Evolutionary conservation across 2,113 vertebrate species (phyloP).

Genomic region (Syngnathoides biaculeatus): DNA sequence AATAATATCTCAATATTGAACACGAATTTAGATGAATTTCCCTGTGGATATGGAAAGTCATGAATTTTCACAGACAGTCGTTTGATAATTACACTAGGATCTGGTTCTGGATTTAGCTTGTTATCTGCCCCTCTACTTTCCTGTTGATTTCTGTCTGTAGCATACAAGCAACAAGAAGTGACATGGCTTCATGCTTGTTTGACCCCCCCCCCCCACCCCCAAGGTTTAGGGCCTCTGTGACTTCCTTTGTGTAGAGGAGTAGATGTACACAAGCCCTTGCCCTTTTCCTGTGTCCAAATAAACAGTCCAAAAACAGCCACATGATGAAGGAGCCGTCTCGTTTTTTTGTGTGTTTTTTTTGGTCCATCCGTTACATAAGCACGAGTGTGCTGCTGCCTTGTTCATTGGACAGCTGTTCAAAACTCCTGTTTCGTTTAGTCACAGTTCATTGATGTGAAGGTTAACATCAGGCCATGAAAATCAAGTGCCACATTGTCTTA

Average conservation of each 20-base stretch:
- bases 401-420: constrained; percentile 36
- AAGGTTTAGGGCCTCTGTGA: constrained; percentile 51
- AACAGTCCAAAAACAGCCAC: constrained; percentile 56
- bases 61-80: constrained; percentile 30
- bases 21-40: constrained; percentile 24
- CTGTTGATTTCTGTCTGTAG: constrained; percentile 48
- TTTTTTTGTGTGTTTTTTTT: constrained; percentile 1
- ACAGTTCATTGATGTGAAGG: constrained; percentile 42
- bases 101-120: constrained; percentile 50
- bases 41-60: constrained; percentile 19
- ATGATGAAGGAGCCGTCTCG: constrained; percentile 36
- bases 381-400: constrained; percentile 31
- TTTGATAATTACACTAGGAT: constrained; percentile 18
- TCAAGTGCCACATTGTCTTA: constrained; percentile 24
- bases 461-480: constrained; percentile 41
- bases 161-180: not conserved
- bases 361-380: constrained; percentile 59
- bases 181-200: not conserved
- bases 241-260: constrained; percentile 37
- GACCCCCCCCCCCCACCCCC: not conserved
- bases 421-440: constrained; percentile 46
- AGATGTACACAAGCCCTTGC: constrained; percentile 63
- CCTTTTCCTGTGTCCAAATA: constrained; percentile 75
- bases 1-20: constrained; percentile 19
- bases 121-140: constrained; percentile 51